Percentiles rank a stretch among this genome's conserved stretches.
These are phyloP conservation scores for Proctacanthus coquilletti DNA, from an alignment of 1,140 invertebrate species.

Conservation along the genomic window DNA sequence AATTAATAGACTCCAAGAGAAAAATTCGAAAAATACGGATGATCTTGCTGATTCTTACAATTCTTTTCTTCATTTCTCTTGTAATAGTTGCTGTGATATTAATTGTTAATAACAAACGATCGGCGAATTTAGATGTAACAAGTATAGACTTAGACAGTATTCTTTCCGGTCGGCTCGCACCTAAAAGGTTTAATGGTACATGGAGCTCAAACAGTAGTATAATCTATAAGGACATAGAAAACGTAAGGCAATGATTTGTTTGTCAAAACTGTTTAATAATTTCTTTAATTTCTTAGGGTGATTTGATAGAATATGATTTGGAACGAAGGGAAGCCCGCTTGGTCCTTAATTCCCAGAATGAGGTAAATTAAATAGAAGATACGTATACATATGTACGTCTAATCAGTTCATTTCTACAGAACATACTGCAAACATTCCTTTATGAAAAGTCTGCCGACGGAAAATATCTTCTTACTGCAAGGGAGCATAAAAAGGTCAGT, in stretches of 20 bases:
- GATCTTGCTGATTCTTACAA: constrained; percentile 13
- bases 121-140: constrained; percentile 8
- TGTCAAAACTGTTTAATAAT: background rate
- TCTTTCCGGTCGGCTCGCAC: constrained; percentile 29
- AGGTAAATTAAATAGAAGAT: background rate
- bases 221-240: constrained; percentile 15
- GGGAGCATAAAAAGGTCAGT: constrained; percentile 20
- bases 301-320: constrained; percentile 1
- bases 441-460: constrained; percentile 26
- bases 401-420: too few relatives aligned
- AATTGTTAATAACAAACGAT: constrained; percentile 9
- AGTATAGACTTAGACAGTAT: constrained; percentile 31
- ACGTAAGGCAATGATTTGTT: constrained; percentile 11
- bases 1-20: constrained; percentile 20
- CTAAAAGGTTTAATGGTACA: constrained; percentile 35
- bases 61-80: constrained; percentile 14
- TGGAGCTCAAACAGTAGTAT: constrained; percentile 33
- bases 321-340: background rate
- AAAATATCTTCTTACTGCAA: constrained; percentile 17
- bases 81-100: constrained; percentile 15
- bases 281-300: constrained; percentile 1
- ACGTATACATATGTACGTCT: too few relatives aligned
- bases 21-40: constrained; percentile 19
- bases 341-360: background rate
- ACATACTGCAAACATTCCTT: constrained; percentile 3